These are phyloP conservation scores for Lasioglossum morio DNA, from an alignment of 2,888 invertebrate species.

Conservation along the genomic window DNA sequence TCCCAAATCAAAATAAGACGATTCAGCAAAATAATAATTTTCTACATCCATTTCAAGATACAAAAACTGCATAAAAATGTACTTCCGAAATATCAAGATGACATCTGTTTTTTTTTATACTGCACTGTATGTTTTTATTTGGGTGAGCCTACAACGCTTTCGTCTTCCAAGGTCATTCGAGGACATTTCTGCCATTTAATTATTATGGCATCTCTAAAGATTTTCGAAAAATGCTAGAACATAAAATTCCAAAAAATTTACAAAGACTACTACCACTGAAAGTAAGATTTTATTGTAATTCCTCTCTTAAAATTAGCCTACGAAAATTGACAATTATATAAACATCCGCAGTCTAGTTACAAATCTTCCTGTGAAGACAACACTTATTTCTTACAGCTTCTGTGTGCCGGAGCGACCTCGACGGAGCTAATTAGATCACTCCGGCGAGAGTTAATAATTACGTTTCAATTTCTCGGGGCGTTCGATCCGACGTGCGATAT, in stretches of 20 bases:
- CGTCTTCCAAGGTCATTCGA: not conserved
- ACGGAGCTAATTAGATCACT: not conserved
- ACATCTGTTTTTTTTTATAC: no score
- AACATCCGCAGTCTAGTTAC: not conserved
- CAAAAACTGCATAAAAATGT: not conserved
- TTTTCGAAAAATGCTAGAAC: no score
- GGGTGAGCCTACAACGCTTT: no score
- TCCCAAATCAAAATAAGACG: not conserved
- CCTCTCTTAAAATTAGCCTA: no score
- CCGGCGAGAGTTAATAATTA: not conserved
- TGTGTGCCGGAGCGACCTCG: not conserved
- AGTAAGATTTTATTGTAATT: no score
- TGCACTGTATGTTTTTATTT: no score
- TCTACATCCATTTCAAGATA: not conserved
- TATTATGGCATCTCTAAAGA: no score
- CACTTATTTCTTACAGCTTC: not conserved
- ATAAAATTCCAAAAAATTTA: no score
- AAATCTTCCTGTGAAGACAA: not conserved
- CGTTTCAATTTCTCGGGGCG: constrained; percentile 2
- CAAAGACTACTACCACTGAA: no score
- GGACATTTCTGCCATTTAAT: no score
- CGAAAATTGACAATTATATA: no score
- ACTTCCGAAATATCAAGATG: not conserved
- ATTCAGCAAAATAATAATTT: not conserved
- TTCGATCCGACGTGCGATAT: constrained; percentile 36